Conservation (phyloP, 2,113 vertebrate species). For the Trematomus loennbergii region DNA sequence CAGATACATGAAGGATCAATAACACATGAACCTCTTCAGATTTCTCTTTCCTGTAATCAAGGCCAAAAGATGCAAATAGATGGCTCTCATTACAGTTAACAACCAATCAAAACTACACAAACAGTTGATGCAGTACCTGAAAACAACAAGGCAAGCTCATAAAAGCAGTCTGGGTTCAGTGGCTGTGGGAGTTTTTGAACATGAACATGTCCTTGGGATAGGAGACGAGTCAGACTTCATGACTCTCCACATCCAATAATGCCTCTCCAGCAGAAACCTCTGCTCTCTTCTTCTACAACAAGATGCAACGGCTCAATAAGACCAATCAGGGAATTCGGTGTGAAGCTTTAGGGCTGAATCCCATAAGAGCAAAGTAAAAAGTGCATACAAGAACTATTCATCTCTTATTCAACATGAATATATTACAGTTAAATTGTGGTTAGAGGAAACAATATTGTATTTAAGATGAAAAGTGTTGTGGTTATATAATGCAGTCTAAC, state of each 20-base stretch:
- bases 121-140: conserved; percentile 24
- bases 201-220: conserved; percentile 66
- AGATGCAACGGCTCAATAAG: conserved; percentile 47
- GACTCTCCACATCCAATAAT: conserved; percentile 58
- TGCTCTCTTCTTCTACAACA: conserved; percentile 40
- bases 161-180: conserved; percentile 3
- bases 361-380: conserved; percentile 44
- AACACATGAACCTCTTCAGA: conserved; percentile 16
- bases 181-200: conserved; percentile 51
- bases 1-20: conserved; percentile 47
- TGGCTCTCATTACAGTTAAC: not conserved
- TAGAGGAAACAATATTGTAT: conserved; percentile 20
- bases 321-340: conserved; percentile 37
- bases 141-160: conserved; percentile 30
- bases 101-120: conserved; percentile 25
- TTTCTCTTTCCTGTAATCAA: conserved; percentile 15
- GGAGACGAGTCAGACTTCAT: conserved; percentile 54
- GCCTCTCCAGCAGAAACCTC: conserved; percentile 59
- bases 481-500: not conserved
- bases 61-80: conserved; percentile 27
- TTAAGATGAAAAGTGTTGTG: conserved; percentile 28
- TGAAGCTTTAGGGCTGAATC: conserved; percentile 57
- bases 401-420: conserved; percentile 42
- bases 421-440: conserved; percentile 29
- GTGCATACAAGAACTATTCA: conserved; percentile 14